Evolutionary conservation across 2,888 invertebrate species (phyloP).

Genomic region (Papilio demoleus): DNA sequence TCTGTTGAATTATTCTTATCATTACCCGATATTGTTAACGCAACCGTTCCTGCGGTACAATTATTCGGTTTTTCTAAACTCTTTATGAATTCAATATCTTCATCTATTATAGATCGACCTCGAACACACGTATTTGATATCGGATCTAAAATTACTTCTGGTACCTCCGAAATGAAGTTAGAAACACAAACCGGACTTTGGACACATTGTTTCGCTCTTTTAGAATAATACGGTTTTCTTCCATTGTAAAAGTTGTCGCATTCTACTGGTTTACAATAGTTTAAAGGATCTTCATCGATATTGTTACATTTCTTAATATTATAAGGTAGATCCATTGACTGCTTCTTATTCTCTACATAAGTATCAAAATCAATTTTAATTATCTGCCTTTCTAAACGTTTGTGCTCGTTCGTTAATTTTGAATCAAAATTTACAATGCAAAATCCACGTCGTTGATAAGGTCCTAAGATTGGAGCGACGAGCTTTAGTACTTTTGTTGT

Average conservation of each 20-base stretch:
- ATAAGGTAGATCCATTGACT: constrained; percentile 43
- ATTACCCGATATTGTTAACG: constrained; percentile 54
- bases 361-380: constrained; percentile 68
- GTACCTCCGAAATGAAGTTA: constrained; percentile 48
- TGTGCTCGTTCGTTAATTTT: constrained; percentile 52
- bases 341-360: constrained; percentile 47
- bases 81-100: constrained; percentile 63
- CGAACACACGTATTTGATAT: constrained; percentile 58
- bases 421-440: constrained; percentile 66
- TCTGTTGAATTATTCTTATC: constrained; percentile 30
- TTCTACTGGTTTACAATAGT: constrained; percentile 67
- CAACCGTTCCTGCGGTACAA: constrained; percentile 55
- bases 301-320: constrained; percentile 54
- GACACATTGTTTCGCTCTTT: constrained; percentile 56
- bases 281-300: constrained; percentile 66
- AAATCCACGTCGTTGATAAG: constrained; percentile 62
- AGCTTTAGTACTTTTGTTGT: constrained; percentile 56
- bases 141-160: constrained; percentile 58
- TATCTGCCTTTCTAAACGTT: constrained; percentile 55
- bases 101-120: constrained; percentile 51
- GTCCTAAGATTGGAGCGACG: constrained; percentile 64
- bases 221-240: constrained; percentile 57
- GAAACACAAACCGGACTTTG: constrained; percentile 55
- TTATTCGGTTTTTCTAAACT: constrained; percentile 46
- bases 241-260: constrained; percentile 71